These are phyloP conservation scores for Otus scops DNA, from an alignment of 2,797 vertebrate genomes.

Conservation along the genomic window DNA sequence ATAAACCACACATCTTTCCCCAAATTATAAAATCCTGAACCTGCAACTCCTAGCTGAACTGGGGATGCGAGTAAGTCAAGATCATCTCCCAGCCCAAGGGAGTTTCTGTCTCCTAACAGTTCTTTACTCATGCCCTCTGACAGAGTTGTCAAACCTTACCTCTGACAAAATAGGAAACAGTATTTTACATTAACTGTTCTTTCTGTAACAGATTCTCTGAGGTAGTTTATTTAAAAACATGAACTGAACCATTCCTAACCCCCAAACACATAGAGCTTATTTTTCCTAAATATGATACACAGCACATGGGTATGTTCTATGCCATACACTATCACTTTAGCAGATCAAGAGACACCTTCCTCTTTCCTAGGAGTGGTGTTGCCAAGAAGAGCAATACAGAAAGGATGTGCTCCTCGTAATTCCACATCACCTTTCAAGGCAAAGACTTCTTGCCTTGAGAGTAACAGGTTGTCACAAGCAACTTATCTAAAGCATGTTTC, in stretches of 20 bases:
- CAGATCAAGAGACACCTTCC: neutral
- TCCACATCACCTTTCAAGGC: neutral
- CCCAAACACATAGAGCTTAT: neutral
- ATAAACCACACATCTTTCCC: neutral
- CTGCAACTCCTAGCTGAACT: neutral
- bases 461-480: neutral
- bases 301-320: neutral
- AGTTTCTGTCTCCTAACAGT: neutral
- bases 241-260: neutral
- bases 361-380: neutral
- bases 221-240: neutral
- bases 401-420: neutral
- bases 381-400: neutral
- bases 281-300: neutral
- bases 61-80: neutral
- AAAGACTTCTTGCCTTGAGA: neutral
- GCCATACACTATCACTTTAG: neutral
- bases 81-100: neutral
- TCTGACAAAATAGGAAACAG: neutral
- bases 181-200: neutral
- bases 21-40: neutral
- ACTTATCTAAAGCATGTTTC: neutral
- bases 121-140: neutral
- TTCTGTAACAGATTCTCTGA: neutral
- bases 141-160: neutral